Base-by-base conservation (phyloP, 2,888 invertebrate species). In the Polyploca ridens region DNA sequence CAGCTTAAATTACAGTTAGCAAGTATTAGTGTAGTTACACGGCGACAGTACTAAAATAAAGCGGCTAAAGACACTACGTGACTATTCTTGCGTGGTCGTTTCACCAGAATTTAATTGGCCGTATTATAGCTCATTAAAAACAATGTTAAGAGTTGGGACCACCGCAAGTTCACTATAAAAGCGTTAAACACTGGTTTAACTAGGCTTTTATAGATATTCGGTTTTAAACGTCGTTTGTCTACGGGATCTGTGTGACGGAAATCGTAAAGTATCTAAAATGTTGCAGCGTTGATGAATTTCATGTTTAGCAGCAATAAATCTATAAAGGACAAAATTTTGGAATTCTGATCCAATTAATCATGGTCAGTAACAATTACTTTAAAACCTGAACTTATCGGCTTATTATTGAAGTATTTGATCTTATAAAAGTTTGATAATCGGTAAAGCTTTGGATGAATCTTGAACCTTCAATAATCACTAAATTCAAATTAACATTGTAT, bases 91-190 rank as follows among this genome's bases (percentile, higher is more conserved):
- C 72, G 71, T 74, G 72, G 83, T 83, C 83, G 85, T 89, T 86
- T 71, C 74, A 79, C 76, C 76, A 81, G 82, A 81, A 84, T 91
- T 93, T 93, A 93, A 93, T 90, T 90, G 84, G 85, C 81, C 88
- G 83, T 90, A 86, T 88, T 89, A 89, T 88, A 82, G 86, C 83
- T 88, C 90, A 91, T 93, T 92, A 93, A 93, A 91, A 87, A 93
- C 93, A 93, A 92, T 91, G 93, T 93, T 85, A 78, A 82, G 82
- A 75, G 73, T 71, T 16, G 69, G 71, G 90, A 91, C 92, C 92
- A 92, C 93, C 93, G 81, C 85, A 84, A 78, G 82, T 79, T 80
- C 79, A 79, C 85, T 86, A 88, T 90, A 87, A 90, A 90, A 84
- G 76, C 82, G 77, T 82, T 87, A 83, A 87, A 86, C 81, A 84